These are phyloP conservation scores for Encarsia formosa DNA, from an alignment of 2,888 invertebrate species.

Conservation along the genomic window DNA sequence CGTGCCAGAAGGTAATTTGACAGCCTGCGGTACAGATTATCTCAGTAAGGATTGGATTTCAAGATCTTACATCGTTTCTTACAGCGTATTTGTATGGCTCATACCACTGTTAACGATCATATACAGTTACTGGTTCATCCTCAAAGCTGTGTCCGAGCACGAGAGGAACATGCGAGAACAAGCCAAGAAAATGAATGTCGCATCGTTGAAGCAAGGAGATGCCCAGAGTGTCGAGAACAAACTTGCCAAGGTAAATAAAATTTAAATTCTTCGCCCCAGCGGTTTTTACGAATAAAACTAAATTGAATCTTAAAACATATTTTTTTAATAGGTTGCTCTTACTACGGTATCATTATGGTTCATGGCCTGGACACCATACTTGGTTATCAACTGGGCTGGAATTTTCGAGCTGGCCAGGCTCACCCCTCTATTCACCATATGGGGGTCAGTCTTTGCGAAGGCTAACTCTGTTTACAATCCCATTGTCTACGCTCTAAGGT, in stretches of 20 bases:
- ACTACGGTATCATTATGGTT: slow-evolving; percentile 64
- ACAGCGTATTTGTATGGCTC: slow-evolving; percentile 76
- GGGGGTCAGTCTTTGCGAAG: slow-evolving; percentile 82
- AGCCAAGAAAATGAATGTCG: slow-evolving; percentile 91
- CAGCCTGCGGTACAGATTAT: slow-evolving; percentile 88
- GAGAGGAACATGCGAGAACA: slow-evolving; percentile 85
- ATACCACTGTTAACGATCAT: slow-evolving; percentile 74
- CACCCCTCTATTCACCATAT: slow-evolving; percentile 77
- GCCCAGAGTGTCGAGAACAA: slow-evolving; percentile 83
- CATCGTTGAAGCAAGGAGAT: slow-evolving; percentile 70
- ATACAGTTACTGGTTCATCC: slow-evolving; percentile 83
- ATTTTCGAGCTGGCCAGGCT: slow-evolving; percentile 71
- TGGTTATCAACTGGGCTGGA: slow-evolving; percentile 76
- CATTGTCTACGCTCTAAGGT: slow-evolving; percentile 57
- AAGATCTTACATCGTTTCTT: slow-evolving; percentile 74
- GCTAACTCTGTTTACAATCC: slow-evolving; percentile 55
- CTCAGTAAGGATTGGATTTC: slow-evolving; percentile 71
- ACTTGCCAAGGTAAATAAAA: slow-evolving; percentile 65
- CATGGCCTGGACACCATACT: slow-evolving; percentile 65
- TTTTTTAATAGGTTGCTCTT: slow-evolving; percentile 53
- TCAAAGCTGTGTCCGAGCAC: slow-evolving; percentile 74
- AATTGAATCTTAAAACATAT: neutral
- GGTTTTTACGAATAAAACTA: neutral
- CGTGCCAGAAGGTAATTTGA: slow-evolving; percentile 91
- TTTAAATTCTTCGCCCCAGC: neutral